These are phyloP conservation scores for Himalopsyche kuldschensis DNA, from an alignment of 2,888 invertebrate species.

Conservation along the genomic window DNA sequence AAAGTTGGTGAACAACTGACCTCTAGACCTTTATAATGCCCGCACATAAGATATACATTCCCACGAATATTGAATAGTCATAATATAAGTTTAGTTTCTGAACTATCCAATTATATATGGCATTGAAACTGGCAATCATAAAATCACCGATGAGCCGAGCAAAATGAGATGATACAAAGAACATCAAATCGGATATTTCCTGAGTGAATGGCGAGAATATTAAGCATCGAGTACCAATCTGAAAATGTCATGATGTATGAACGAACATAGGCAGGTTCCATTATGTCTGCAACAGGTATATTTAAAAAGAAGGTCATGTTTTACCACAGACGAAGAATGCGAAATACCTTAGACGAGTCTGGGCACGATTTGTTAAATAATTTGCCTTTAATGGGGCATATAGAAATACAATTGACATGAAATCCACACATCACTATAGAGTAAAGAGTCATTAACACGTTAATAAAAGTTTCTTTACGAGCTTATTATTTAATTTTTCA, in stretches of 20 bases:
- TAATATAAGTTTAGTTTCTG: not conserved
- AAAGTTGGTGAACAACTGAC: not conserved
- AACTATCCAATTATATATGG: slow-evolving; percentile 1
- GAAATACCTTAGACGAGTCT: slow-evolving; percentile 14
- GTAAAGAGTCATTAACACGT: too few relatives aligned
- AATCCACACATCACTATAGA: not conserved
- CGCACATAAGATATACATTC: not conserved
- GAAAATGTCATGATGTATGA: slow-evolving; percentile 26
- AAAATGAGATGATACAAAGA: slow-evolving; percentile 4
- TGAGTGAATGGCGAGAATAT: slow-evolving; percentile 13
- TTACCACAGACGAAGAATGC: slow-evolving; percentile 17
- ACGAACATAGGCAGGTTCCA: slow-evolving; percentile 22
- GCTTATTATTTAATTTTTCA: too few relatives aligned
- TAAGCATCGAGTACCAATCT: not conserved
- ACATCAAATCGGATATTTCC: slow-evolving; percentile 10
- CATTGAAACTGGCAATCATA: slow-evolving; percentile 17
- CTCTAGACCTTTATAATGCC: not conserved
- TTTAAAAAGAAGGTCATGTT: slow-evolving; percentile 28
- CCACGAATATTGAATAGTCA: not conserved
- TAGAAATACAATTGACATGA: not conserved
- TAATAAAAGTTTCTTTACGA: too few relatives aligned
- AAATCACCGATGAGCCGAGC: not conserved
- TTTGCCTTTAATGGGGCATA: not conserved
- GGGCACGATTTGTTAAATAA: slow-evolving; percentile 16
- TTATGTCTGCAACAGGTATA: slow-evolving; percentile 23